Evolutionary conservation across 2,888 invertebrate genomes (phyloP).

Genomic region (Acrobeloides nanus): DNA sequence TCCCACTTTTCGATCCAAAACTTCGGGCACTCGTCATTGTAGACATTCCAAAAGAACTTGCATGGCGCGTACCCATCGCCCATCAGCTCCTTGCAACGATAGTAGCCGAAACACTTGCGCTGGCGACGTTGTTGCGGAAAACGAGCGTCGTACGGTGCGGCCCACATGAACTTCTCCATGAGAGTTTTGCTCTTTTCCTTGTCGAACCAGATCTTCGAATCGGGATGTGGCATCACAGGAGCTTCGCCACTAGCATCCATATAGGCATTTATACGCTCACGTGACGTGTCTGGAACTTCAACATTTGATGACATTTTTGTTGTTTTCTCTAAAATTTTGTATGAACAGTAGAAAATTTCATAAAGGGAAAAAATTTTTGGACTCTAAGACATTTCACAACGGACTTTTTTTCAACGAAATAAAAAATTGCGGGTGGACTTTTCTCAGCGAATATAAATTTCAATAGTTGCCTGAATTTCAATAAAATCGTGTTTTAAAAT

Average conservation of each 20-base stretch:
- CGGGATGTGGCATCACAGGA: slow-evolving; percentile 41
- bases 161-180: slow-evolving; percentile 43
- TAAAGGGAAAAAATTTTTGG: too few species aligned
- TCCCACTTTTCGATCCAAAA: slow-evolving; percentile 51
- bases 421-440: too few species aligned
- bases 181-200: slow-evolving; percentile 41
- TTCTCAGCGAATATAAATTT: too few species aligned
- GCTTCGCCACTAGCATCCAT: too few species aligned
- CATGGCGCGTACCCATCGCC: slow-evolving; percentile 48
- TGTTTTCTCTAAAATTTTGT: too few species aligned
- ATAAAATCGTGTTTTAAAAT: too few species aligned
- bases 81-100: slow-evolving; percentile 49
- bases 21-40: slow-evolving; percentile 47
- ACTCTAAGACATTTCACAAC: too few species aligned
- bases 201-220: slow-evolving; percentile 46
- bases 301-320: slow-evolving; percentile 41
- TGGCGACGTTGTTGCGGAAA: slow-evolving; percentile 72
- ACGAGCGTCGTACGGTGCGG: slow-evolving; percentile 86
- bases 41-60: slow-evolving; percentile 50
- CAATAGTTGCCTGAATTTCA: too few species aligned
- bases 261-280: slow-evolving; percentile 32
- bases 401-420: too few species aligned
- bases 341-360: too few species aligned
- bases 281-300: slow-evolving; percentile 38
- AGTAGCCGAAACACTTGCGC: slow-evolving; percentile 49